Percentiles rank a stretch among this genome's conserved stretches.
Evolutionary conservation across 2,113 vertebrate species (phyloP).

Genomic region (Suricata suricatta): DNA sequence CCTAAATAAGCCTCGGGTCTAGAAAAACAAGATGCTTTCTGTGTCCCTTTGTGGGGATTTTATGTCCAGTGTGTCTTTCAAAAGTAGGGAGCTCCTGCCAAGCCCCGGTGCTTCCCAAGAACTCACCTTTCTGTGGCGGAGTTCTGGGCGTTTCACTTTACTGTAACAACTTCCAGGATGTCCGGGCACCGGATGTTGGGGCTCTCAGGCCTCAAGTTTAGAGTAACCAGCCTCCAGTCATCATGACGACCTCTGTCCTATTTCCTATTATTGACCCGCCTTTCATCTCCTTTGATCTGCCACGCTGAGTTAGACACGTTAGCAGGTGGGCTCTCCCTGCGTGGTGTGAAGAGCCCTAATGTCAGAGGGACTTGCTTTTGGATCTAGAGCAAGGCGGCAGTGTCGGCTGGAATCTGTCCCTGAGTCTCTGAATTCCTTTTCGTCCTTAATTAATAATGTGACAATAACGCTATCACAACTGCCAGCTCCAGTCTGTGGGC

Average conservation of each 20-base stretch:
- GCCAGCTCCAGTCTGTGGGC: accelerated
- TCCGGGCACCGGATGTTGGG: accelerated
- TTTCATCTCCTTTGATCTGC: background rate
- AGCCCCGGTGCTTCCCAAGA: background rate
- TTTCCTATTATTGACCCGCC: accelerated
- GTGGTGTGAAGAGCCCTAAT: background rate
- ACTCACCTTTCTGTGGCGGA: background rate
- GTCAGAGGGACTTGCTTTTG: background rate
- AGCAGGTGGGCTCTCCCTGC: background rate
- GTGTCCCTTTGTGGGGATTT: background rate
- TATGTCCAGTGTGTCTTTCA: background rate
- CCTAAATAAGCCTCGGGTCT: background rate
- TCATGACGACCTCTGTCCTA: accelerated
- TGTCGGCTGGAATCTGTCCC: background rate
- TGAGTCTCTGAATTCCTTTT: background rate
- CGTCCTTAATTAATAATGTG: background rate
- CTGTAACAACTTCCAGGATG: background rate
- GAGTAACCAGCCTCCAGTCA: accelerated
- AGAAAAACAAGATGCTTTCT: background rate
- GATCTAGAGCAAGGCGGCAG: background rate
- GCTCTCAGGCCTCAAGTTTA: background rate
- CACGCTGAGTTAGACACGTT: accelerated
- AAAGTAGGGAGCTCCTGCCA: background rate
- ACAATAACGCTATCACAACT: too few species aligned
- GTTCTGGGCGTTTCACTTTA: accelerated